Percentiles rank a stretch among this genome's conserved stretches.
phyloP scores from a whole-genome alignment of 2,113 vertebrate genomes.

The Centropus unirufus region DNA sequence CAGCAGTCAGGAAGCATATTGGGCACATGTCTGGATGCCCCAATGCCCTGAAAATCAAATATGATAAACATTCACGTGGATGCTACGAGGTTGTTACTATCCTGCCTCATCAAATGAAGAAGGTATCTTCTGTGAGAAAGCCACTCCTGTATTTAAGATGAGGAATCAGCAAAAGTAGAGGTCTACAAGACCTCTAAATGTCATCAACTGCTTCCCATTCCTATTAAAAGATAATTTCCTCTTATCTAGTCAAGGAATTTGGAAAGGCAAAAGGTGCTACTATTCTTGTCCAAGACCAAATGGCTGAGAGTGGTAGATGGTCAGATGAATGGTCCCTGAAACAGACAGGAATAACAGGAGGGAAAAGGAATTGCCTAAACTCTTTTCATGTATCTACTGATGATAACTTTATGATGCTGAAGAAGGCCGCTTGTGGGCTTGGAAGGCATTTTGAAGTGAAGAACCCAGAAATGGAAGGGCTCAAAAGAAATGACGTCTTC shows the following conservation, averaged over 20 bases:
- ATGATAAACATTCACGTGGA: not conserved
- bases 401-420: not conserved
- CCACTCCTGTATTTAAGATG: not conserved
- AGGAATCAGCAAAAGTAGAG: not conserved
- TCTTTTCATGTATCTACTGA: not conserved
- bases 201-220: not conserved
- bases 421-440: not conserved
- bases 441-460: not conserved
- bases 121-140: not conserved
- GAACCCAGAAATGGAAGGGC: not conserved
- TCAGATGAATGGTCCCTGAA: not conserved
- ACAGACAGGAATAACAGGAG: not conserved
- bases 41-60: not conserved
- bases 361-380: not conserved
- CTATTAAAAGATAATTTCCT: constrained; percentile 18
- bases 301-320: constrained; percentile 14
- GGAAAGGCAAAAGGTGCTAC: constrained; percentile 45
- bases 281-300: constrained; percentile 28
- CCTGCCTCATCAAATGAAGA: not conserved
- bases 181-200: not conserved
- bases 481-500: not conserved
- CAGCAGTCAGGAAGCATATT: not conserved
- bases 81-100: not conserved
- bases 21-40: not conserved
- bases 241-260: constrained; percentile 32